Conservation (phyloP, 2,888 invertebrate species). For the Cheilosia variabilis region DNA sequence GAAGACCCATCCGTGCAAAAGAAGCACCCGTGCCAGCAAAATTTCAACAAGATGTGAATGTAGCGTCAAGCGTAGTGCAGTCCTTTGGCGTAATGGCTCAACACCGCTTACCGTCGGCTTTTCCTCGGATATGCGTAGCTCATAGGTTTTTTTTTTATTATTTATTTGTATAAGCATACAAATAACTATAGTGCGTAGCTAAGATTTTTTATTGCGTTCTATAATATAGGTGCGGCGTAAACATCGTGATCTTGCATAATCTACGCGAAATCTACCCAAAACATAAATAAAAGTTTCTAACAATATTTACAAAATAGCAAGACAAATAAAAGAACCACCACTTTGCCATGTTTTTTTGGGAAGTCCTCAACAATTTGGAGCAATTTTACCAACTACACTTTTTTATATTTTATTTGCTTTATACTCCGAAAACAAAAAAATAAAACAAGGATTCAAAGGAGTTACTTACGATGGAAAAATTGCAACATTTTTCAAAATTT, state of each 20-base stretch:
- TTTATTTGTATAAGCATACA: slow-evolving; percentile 71
- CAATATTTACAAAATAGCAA: slow-evolving; percentile 54
- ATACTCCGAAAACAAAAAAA: slow-evolving; percentile 33
- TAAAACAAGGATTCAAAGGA: slow-evolving; percentile 64
- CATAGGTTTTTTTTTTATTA: slow-evolving; percentile 26
- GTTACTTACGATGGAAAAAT: slow-evolving; percentile 65
- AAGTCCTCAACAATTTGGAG: slow-evolving; percentile 69
- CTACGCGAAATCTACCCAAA: slow-evolving; percentile 32
- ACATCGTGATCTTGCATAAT: slow-evolving; percentile 30
- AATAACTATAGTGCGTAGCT: slow-evolving; percentile 65
- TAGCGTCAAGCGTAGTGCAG: slow-evolving; percentile 64
- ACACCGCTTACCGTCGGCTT: slow-evolving; percentile 11
- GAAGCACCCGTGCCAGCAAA: not conserved
- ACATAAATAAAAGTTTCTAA: slow-evolving; percentile 40
- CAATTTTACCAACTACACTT: slow-evolving; percentile 56
- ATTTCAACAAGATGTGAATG: slow-evolving; percentile 61
- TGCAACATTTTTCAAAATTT: slow-evolving; percentile 57
- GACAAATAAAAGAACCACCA: slow-evolving; percentile 19
- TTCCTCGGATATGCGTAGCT: slow-evolving; percentile 57
- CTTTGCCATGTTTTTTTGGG: slow-evolving; percentile 66
- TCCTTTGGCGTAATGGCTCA: slow-evolving; percentile 56
- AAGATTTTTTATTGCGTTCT: slow-evolving; percentile 43
- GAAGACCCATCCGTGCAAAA: not conserved
- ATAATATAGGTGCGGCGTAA: slow-evolving; percentile 54
- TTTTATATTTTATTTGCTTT: slow-evolving; percentile 59